phyloP scores from a whole-genome alignment of 2,113 vertebrate species.

The Daphoenositta chrysoptera region DNA sequence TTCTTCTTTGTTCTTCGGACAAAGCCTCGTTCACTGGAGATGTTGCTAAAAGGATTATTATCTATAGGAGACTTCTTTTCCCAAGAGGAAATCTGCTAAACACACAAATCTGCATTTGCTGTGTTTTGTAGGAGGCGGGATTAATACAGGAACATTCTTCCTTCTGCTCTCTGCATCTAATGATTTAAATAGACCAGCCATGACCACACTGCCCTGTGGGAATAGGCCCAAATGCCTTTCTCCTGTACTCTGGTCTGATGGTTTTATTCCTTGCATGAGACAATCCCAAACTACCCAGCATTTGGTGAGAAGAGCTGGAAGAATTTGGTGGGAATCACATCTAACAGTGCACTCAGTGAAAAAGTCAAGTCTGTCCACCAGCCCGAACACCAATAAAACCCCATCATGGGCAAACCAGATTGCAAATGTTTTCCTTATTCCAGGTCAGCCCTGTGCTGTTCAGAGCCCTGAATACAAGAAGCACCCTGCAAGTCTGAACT shows the following conservation, averaged over 20 bases:
- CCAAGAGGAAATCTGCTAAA: slow-evolving; percentile 43
- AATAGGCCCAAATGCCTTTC: neutral
- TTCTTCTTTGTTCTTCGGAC: slow-evolving; percentile 19
- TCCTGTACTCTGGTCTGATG: neutral
- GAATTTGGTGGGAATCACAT: neutral
- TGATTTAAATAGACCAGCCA: neutral
- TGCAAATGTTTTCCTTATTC: neutral
- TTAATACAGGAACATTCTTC: neutral
- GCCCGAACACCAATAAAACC: neutral
- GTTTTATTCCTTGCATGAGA: neutral
- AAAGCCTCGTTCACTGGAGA: slow-evolving; percentile 27
- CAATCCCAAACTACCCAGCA: neutral
- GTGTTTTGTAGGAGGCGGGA: neutral
- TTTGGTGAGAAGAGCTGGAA: neutral
- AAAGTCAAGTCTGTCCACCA: neutral
- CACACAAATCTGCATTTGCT: neutral
- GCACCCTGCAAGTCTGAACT: neutral
- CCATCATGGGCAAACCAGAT: neutral
- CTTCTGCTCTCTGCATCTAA: neutral
- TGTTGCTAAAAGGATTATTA: slow-evolving; percentile 11
- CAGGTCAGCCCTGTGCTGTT: neutral
- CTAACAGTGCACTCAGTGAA: neutral
- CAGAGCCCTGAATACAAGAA: neutral
- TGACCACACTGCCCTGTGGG: neutral
- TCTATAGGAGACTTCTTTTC: slow-evolving; percentile 28